Evolutionary conservation across 1,140 invertebrate genomes (phyloP).

Genomic region (Adoxophyes honmai): DNA sequence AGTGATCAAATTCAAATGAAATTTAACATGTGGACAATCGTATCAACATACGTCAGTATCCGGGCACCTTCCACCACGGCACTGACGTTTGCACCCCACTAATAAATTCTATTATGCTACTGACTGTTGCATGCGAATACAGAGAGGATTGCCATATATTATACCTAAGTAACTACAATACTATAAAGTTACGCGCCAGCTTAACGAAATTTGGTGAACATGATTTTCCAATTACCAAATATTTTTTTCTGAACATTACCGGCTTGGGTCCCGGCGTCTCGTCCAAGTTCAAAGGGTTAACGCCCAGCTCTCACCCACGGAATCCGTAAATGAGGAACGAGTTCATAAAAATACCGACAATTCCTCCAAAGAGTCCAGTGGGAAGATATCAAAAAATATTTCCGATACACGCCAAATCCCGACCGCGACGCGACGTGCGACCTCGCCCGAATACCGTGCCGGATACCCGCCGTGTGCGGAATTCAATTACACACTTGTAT

Average conservation of each 20-base stretch:
- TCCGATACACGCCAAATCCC: constrained; percentile 51
- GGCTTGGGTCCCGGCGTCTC: neutral
- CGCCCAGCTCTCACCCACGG: constrained; percentile 10
- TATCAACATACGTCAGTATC: constrained; percentile 67
- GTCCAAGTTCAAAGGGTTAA: constrained; percentile 6
- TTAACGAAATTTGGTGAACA: too few species aligned
- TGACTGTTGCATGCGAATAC: neutral
- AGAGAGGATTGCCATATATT: neutral
- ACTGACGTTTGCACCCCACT: constrained; percentile 22
- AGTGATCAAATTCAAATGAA: constrained; percentile 71
- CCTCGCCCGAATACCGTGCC: constrained; percentile 33
- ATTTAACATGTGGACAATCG: constrained; percentile 61
- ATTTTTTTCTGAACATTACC: neutral
- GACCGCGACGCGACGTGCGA: constrained; percentile 45
- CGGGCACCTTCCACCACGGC: constrained; percentile 29
- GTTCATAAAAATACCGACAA: constrained; percentile 48
- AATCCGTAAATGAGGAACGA: constrained; percentile 40
- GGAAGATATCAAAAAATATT: constrained; percentile 62
- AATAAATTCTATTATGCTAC: constrained; percentile 15
- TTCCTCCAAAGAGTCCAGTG: constrained; percentile 33
- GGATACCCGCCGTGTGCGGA: constrained; percentile 43
- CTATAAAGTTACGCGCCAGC: too few species aligned
- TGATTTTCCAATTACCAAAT: neutral
- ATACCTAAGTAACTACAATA: too few species aligned
- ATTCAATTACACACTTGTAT: constrained; percentile 45